A percentile compares a stretch with the other conserved stretches of the same genome.
phyloP scores from a whole-genome alignment of 2,113 vertebrate genomes.

The Chaetodon auriga region DNA sequence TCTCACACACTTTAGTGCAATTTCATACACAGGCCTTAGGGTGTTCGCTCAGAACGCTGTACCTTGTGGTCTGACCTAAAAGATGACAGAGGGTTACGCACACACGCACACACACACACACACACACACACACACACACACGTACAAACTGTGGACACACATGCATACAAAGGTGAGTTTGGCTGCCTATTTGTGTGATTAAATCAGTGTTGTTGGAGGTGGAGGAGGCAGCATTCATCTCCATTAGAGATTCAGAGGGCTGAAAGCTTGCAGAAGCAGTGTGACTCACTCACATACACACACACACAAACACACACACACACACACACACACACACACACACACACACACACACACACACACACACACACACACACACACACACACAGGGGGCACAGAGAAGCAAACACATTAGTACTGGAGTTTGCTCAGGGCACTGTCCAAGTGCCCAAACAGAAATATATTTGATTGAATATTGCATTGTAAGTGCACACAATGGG shows the following conservation, averaged over 20 bases:
- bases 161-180: constrained; percentile 44
- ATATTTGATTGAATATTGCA: constrained; percentile 6
- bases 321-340: constrained; percentile 11
- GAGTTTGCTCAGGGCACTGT: constrained; percentile 37
- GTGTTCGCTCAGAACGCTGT: constrained; percentile 17
- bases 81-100: constrained; percentile 21
- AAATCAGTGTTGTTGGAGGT: constrained; percentile 65
- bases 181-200: constrained; percentile 69
- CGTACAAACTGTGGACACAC: background rate
- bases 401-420: constrained; percentile 41
- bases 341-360: constrained; percentile 4
- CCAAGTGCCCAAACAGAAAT: constrained; percentile 46
- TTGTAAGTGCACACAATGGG: background rate
- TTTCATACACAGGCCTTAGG: constrained; percentile 38
- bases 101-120: constrained; percentile 4
- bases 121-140: background rate
- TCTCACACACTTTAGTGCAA: constrained; percentile 30
- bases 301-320: constrained; percentile 28
- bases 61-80: constrained; percentile 29
- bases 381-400: constrained; percentile 12
- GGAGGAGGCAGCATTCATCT: constrained; percentile 65
- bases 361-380: background rate
- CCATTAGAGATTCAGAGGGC: constrained; percentile 49
- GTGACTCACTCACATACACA: constrained; percentile 56
- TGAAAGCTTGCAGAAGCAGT: constrained; percentile 32